Percentiles rank a stretch among this genome's conserved stretches.
Evolutionary conservation across 2,113 vertebrate species (phyloP).

Genomic region (Xenotilapia longispinis): DNA sequence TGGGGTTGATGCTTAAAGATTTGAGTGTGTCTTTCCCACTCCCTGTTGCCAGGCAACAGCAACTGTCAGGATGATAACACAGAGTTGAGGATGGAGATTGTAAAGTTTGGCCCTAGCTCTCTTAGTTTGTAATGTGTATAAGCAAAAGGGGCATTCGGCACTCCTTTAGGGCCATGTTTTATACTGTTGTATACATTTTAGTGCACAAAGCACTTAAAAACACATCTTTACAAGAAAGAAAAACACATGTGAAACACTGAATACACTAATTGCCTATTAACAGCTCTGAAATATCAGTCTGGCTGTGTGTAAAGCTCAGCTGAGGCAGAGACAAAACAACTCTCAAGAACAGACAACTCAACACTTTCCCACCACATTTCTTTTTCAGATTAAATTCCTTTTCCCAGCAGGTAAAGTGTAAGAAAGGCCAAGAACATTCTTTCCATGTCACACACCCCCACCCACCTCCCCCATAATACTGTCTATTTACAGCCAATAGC

Average conservation of each 20-base stretch:
- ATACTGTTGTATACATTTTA: not conserved
- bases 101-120: constrained; percentile 33
- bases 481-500: not conserved
- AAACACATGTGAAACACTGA: not conserved
- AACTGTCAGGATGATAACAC: constrained; percentile 25
- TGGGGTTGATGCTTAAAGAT: constrained; percentile 31
- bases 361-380: constrained; percentile 17
- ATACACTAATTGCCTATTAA: not conserved
- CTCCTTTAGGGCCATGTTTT: not conserved
- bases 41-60: constrained; percentile 67
- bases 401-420: constrained; percentile 41
- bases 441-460: constrained; percentile 18
- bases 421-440: constrained; percentile 52
- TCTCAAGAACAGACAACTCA: not conserved
- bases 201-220: not conserved
- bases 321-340: not conserved
- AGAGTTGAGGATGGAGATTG: constrained; percentile 26
- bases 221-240: not conserved
- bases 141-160: not conserved
- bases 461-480: not conserved
- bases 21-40: not conserved
- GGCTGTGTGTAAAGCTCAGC: not conserved
- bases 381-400: constrained; percentile 28
- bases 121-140: constrained; percentile 27
- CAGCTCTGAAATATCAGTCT: not conserved